A percentile compares a stretch with the other conserved stretches of the same genome.
Evolutionary conservation across 2,797 vertebrate genomes (phyloP).

Genomic region (Amblyraja radiata): DNA sequence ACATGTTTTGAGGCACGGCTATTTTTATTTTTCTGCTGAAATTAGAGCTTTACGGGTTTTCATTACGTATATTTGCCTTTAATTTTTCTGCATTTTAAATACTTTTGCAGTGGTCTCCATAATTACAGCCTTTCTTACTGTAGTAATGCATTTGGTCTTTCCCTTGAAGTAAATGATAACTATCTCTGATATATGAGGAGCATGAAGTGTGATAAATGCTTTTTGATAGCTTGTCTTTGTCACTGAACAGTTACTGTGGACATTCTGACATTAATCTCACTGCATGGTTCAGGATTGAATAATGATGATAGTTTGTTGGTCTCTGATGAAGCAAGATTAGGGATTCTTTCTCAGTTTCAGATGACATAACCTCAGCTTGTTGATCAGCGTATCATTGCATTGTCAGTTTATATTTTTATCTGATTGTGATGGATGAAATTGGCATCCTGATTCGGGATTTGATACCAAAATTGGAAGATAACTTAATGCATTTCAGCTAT

Average conservation of each 20-base stretch:
- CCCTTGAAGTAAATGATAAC: conserved; percentile 3
- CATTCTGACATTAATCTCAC: background rate
- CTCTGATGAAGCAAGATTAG: background rate
- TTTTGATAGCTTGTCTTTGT: background rate
- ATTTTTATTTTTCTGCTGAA: background rate
- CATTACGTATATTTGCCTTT: background rate
- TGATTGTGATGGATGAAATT: background rate
- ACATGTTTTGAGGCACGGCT: background rate
- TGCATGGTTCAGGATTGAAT: background rate
- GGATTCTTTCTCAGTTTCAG: background rate
- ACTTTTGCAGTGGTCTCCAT: background rate
- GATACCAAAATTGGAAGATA: background rate
- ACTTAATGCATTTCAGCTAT: background rate
- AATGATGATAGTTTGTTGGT: background rate
- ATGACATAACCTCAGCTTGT: background rate
- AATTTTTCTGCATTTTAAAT: background rate
- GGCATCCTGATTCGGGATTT: background rate
- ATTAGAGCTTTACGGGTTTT: background rate
- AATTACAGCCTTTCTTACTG: background rate
- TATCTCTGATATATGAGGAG: conserved; percentile 7
- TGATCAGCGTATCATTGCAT: background rate
- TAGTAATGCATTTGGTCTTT: background rate
- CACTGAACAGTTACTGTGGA: background rate
- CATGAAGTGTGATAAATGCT: background rate
- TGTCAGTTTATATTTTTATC: conserved; percentile 14